A percentile compares a stretch with the other conserved stretches of the same genome.
Conservation (phyloP, 1,140 invertebrate species). For the Conus ventricosus region DNA sequence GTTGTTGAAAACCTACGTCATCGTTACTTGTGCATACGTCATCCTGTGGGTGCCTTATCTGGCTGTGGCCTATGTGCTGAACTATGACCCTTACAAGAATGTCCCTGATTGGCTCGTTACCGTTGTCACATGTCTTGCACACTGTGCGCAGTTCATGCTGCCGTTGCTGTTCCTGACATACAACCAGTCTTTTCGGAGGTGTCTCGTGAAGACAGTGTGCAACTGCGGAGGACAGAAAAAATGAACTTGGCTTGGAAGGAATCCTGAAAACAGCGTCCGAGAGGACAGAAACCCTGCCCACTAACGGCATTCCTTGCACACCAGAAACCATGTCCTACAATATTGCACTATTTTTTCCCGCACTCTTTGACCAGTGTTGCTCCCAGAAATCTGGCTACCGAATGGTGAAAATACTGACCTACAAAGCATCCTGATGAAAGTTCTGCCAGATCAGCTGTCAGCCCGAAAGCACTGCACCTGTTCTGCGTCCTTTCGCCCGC, state of each 20-base stretch:
- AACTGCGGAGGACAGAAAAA: background rate
- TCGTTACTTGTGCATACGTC: slow-evolving; percentile 13
- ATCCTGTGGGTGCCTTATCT: slow-evolving; percentile 14
- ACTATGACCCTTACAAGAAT: background rate
- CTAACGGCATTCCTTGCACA: background rate
- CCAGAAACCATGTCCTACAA: background rate
- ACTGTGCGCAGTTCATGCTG: background rate
- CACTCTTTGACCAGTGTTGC: background rate
- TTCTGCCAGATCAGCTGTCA: too few species aligned
- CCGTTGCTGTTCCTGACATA: background rate
- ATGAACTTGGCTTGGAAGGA: too few species aligned
- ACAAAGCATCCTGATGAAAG: too few species aligned
- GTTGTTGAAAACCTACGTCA: slow-evolving; percentile 22
- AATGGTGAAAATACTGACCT: too few species aligned
- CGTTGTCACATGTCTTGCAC: slow-evolving; percentile 1
- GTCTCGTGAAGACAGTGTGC: background rate
- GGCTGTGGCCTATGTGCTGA: slow-evolving; percentile 1
- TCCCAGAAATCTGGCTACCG: background rate
- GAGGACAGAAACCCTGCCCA: background rate
- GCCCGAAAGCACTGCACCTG: too few species aligned
- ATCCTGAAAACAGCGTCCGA: background rate
- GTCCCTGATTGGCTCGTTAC: slow-evolving; percentile 15
- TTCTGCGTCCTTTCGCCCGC: too few species aligned
- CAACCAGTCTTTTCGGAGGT: slow-evolving; percentile 6
- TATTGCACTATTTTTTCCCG: background rate